Base-by-base conservation (phyloP, 1,140 invertebrate species). In the Spodoptera litura region DNA sequence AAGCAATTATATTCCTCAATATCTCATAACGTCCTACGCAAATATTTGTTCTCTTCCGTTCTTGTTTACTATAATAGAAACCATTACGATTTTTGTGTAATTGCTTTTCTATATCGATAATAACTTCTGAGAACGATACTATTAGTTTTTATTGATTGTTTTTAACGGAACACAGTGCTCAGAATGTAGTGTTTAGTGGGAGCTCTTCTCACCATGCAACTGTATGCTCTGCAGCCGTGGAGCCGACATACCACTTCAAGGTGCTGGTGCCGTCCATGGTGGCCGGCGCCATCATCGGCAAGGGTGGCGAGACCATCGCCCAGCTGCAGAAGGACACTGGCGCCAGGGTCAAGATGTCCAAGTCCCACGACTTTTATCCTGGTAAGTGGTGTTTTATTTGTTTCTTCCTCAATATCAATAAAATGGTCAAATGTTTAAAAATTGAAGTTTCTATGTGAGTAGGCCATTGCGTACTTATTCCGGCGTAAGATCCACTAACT, bases 261-360 rank as follows among this genome's bases (percentile, higher is more conserved):
- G 98, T 99, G 83, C 95, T 99, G 94, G 98, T 99, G 87, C 99
- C 99, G 62, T 98, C 98, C 83, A 97, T 98, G 92, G 98, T 98
- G 82, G 98, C 99, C 62, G 99, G 99, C 79, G 98, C 98, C 87
- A 99, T 99, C 92, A 99, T 99, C 92, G 99, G 99, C 81, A 99
- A 99, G 95, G 99, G 98, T 15, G 99, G 99, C 78, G 98, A 99
- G 94, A 99, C 98, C 31, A 99, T 99, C 95, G 98, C 98, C 83
- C 98, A 99, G 91, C 95, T 99, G 85, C 99, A 99, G 95, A 99
- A 99, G 94, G 98, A 99, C 91, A 98, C 98, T 55, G 98, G 98
- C 87, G 98, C 98, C 82, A 96, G 98, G 85, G 98, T 99, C 78
- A 99, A 99, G 96, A 99, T 99, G 98, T 99, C 99, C 80, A 99